phyloP scores from a whole-genome alignment of 2,888 invertebrate genomes.

The Chrysolina haemoptera region DNA sequence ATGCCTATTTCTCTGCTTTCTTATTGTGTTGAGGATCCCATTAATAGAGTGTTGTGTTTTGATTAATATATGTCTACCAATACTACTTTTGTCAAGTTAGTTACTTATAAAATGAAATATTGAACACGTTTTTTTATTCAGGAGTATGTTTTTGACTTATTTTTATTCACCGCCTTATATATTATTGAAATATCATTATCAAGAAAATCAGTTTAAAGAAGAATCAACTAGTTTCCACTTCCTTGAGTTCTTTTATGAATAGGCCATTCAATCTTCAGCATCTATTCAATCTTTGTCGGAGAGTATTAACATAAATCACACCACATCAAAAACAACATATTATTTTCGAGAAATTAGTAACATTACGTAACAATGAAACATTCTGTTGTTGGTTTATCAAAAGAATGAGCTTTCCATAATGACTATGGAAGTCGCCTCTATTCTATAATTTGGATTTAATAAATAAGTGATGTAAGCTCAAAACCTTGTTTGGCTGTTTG shows the following conservation, averaged over 20 bases:
- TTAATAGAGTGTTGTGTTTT: too few species aligned
- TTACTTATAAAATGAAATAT: too few species aligned
- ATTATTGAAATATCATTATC: neutral
- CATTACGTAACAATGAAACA: slow-evolving; percentile 30
- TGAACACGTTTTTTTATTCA: too few species aligned
- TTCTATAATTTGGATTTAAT: slow-evolving; percentile 34
- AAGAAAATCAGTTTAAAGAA: neutral
- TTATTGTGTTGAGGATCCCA: too few species aligned
- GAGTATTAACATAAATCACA: slow-evolving; percentile 8
- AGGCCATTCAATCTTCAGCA: neutral
- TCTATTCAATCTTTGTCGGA: neutral
- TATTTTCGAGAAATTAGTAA: slow-evolving; percentile 28
- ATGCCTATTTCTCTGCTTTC: too few species aligned
- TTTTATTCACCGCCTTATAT: neutral
- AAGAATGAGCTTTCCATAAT: slow-evolving; percentile 24
- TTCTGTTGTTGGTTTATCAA: slow-evolving; percentile 12
- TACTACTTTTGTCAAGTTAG: too few species aligned
- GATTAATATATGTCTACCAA: too few species aligned
- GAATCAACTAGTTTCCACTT: neutral
- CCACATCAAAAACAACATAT: slow-evolving; percentile 17
- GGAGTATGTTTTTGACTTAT: too few species aligned
- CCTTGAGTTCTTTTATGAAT: neutral
- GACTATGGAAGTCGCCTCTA: slow-evolving; percentile 19
- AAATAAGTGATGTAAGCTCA: slow-evolving; percentile 9
- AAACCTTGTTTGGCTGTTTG: slow-evolving; percentile 20